Base-by-base conservation (phyloP, 2,113 vertebrate genomes). In the Phalacrocorax pelagicus region DNA sequence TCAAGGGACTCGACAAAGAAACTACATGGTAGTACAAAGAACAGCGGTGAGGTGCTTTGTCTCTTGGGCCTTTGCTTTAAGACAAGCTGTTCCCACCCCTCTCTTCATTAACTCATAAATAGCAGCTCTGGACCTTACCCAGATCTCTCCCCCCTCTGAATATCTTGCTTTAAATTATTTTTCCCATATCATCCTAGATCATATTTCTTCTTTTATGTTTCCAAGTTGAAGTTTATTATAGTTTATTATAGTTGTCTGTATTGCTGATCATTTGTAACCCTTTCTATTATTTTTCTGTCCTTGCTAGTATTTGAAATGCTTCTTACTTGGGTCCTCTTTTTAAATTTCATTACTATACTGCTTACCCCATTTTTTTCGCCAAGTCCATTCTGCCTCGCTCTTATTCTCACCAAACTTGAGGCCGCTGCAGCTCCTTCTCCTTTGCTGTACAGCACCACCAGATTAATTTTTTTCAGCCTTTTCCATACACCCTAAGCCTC, bases 111-210 rank as follows among this genome's bases (percentile, higher is more conserved):
- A 83, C 59, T 83, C 79, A 71, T 24, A 88, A 92, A 82, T 8
- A 90, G 49, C 40, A 88, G 49, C 26, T 47, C 49, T 86, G 85
- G 78, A 75, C 57, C 44, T 57, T 52, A 26, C 30, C 62, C 92
- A 90, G 49, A 66, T 72, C 82, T 57, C 42, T 14, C 18, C 38
- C n/a, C 34, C 26, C 19, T 1, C 44, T n/a, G 9, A 90, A 58
- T 80, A 83, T 54, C 62, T 95, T 75, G 34, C 71, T 86, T 96
- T 88, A 61, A 80, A 86, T 90, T 80, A 86, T 96, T 94, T 94
- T 92, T 34, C 71, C 67, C 29, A 5, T 81, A 90, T 66, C 52
- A 87, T 83, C 74, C 82, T 70, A 83, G 75, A 88, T 86, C 55
- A 27, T 94, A 93, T 92, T 88, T 90, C 81, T 93, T 47, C 67